These are phyloP conservation scores for Zosterops hypoxanthus DNA, from an alignment of 2,113 vertebrate genomes.

Conservation along the genomic window DNA sequence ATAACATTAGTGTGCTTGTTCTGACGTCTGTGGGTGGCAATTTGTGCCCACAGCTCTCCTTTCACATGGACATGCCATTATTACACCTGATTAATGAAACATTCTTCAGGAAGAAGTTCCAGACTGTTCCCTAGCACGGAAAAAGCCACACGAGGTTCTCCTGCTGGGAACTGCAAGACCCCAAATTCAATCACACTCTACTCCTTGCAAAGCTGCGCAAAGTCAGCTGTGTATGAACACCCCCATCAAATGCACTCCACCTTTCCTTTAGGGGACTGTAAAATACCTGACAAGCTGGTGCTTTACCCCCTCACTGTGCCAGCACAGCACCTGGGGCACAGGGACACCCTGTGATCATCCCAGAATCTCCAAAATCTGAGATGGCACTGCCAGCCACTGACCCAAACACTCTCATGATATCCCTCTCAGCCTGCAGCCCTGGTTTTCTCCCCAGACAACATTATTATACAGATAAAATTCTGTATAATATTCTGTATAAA, in stretches of 20 bases:
- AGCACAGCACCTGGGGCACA: neutral
- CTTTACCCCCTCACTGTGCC: neutral
- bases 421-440: neutral
- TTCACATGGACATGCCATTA: conserved; percentile 36
- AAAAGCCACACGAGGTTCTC: conserved; percentile 23
- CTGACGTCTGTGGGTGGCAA: conserved; percentile 41
- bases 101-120: conserved; percentile 27
- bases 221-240: accelerated
- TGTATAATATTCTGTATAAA: no score
- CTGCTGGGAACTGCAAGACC: neutral
- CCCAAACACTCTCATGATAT: neutral
- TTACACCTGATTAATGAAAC: conserved; percentile 42
- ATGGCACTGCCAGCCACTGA: neutral
- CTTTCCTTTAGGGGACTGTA: neutral
- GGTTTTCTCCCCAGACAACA: accelerated
- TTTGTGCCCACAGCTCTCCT: conserved; percentile 39
- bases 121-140: neutral
- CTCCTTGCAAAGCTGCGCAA: neutral
- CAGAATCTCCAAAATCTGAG: neutral
- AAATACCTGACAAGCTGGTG: neutral
- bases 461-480: neutral
- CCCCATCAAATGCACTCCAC: neutral
- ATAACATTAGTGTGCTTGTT: conserved; percentile 31
- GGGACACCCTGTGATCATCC: neutral
- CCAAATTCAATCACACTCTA: neutral